These are phyloP conservation scores for Onychomys torridus DNA, from an alignment of 2,797 vertebrate genomes.

Conservation along the genomic window DNA sequence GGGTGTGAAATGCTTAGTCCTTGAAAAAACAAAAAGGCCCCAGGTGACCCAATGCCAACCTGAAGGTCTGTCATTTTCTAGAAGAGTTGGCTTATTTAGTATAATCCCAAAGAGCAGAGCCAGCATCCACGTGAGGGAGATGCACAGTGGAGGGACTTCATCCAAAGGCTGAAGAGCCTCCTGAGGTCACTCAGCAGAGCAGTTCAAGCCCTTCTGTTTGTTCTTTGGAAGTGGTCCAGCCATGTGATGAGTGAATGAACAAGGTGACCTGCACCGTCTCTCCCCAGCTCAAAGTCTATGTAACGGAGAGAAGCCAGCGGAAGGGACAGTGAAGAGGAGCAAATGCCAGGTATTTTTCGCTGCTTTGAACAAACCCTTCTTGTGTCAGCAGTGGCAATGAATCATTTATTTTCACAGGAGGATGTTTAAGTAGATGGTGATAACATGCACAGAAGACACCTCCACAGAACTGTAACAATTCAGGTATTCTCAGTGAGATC, in stretches of 20 bases:
- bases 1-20: background rate
- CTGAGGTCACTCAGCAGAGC: slow-evolving; percentile 34
- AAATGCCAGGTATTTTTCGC: slow-evolving; percentile 12
- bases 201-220: slow-evolving; percentile 64
- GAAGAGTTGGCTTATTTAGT: background rate
- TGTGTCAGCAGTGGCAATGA: background rate
- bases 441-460: slow-evolving; percentile 29
- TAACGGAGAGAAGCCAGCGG: background rate
- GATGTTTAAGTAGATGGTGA: slow-evolving; percentile 53
- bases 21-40: background rate
- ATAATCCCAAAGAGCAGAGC: background rate
- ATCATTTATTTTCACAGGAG: slow-evolving; percentile 62
- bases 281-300: slow-evolving; percentile 26
- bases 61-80: slow-evolving; percentile 32
- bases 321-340: background rate
- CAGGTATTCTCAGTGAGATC: slow-evolving; percentile 83
- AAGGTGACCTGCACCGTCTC: slow-evolving; percentile 5
- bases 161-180: background rate
- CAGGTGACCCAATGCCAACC: background rate
- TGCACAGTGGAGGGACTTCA: background rate
- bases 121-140: background rate
- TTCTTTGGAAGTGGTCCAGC: slow-evolving; percentile 57
- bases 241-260: slow-evolving; percentile 15
- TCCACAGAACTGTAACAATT: slow-evolving; percentile 78
- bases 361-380: slow-evolving; percentile 57